Conservation (phyloP, 2,113 vertebrate genomes). For the Phasianus colchicus region DNA sequence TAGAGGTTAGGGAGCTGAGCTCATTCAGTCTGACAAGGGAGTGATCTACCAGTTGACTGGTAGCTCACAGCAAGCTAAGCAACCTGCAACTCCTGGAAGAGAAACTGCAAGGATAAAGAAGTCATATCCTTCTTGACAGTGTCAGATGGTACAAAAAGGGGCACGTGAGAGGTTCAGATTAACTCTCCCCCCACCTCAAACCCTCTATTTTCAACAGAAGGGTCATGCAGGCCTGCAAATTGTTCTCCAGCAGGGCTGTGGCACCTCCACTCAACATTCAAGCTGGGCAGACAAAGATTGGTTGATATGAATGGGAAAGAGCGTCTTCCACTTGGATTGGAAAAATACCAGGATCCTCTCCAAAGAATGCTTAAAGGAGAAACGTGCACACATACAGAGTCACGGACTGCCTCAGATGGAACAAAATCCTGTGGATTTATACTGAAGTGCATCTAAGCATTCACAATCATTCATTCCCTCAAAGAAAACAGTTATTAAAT, state of each 20-base stretch:
- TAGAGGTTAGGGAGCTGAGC: not conserved
- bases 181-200: not conserved
- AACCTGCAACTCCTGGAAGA: not conserved
- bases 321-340: not conserved
- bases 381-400: not conserved
- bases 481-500: not conserved
- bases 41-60: not conserved
- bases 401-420: not conserved
- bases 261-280: not conserved
- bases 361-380: not conserved
- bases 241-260: not conserved
- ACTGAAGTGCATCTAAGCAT: not conserved
- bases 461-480: not conserved
- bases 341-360: not conserved
- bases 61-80: not conserved
- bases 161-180: not conserved
- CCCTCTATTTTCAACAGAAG: not conserved
- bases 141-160: not conserved
- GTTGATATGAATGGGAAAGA: rapidly evolving
- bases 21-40: not conserved
- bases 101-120: not conserved
- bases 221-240: not conserved
- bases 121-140: not conserved
- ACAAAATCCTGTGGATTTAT: not conserved
- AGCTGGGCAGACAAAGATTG: not conserved